A percentile compares a stretch with the other conserved stretches of the same genome.
These are phyloP conservation scores for Lathamus discolor DNA, from an alignment of 2,113 vertebrate genomes.

Conservation along the genomic window DNA sequence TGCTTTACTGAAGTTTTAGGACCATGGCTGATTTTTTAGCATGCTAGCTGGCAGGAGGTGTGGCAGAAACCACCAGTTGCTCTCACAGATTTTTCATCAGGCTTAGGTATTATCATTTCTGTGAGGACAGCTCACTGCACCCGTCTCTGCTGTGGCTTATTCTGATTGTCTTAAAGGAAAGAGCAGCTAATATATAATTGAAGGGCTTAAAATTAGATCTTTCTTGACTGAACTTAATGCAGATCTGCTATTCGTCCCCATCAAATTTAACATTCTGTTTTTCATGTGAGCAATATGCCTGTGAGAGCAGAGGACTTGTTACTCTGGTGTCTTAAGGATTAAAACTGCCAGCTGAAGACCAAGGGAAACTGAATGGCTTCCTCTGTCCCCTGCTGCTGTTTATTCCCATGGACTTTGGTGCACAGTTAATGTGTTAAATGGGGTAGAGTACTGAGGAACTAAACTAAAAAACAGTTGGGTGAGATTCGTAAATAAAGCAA, in stretches of 20 bases:
- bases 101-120: neutral
- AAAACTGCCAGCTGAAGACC: neutral
- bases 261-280: neutral
- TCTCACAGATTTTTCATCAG: neutral
- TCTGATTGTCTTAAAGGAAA: neutral
- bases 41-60: neutral
- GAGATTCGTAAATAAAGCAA: neutral
- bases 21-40: neutral
- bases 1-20: neutral
- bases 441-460: neutral
- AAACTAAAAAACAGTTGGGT: neutral
- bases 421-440: neutral
- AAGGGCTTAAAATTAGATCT: neutral
- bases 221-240: neutral
- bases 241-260: neutral
- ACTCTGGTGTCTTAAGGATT: neutral
- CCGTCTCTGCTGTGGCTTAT: neutral
- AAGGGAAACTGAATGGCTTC: neutral
- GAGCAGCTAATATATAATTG: rapidly evolving
- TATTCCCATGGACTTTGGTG: neutral
- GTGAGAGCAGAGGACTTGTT: neutral
- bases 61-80: neutral
- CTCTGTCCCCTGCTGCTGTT: neutral
- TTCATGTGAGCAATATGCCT: neutral
- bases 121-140: neutral